Evolutionary conservation across 1,140 invertebrate species (phyloP).

Genomic region (Cotesia glomerata): DNA sequence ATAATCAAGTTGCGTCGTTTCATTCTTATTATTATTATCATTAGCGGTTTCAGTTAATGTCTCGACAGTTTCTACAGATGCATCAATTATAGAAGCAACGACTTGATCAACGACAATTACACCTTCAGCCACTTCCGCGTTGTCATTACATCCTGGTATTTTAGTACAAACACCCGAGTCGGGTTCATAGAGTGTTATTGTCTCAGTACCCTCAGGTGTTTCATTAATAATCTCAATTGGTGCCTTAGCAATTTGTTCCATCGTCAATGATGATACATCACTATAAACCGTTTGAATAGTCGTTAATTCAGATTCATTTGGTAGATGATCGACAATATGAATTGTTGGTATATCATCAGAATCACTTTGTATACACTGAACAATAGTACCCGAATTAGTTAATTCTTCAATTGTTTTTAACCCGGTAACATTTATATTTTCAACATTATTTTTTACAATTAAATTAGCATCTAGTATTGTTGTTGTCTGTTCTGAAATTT

Average conservation of each 20-base stretch:
- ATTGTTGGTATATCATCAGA: constrained; percentile 56
- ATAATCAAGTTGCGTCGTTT: not conserved
- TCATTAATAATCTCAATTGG: constrained; percentile 23
- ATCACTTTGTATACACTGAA: constrained; percentile 49
- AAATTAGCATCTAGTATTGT: constrained; percentile 2
- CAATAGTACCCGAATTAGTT: constrained; percentile 43
- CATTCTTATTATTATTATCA: not conserved
- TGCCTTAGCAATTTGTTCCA: constrained; percentile 27
- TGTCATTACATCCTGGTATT: not conserved
- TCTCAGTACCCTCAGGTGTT: constrained; percentile 2
- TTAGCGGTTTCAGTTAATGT: not conserved
- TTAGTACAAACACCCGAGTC: constrained; percentile 4
- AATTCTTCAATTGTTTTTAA: constrained; percentile 28
- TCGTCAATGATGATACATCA: constrained; percentile 23
- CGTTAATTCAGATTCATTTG: constrained; percentile 33
- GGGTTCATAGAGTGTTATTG: constrained; percentile 6
- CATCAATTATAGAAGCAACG: constrained; percentile 4
- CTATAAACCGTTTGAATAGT: constrained; percentile 34
- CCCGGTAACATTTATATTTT: constrained; percentile 20
- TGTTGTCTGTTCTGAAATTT: not conserved
- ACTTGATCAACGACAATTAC: not conserved
- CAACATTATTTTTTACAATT: constrained; percentile 4
- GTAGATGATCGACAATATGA: constrained; percentile 58
- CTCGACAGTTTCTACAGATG: not conserved
- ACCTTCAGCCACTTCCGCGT: not conserved